Percentiles rank a stretch among this genome's conserved stretches.
Evolutionary conservation across 2,797 vertebrate genomes (phyloP).

Genomic region (Miichthys miiuy): DNA sequence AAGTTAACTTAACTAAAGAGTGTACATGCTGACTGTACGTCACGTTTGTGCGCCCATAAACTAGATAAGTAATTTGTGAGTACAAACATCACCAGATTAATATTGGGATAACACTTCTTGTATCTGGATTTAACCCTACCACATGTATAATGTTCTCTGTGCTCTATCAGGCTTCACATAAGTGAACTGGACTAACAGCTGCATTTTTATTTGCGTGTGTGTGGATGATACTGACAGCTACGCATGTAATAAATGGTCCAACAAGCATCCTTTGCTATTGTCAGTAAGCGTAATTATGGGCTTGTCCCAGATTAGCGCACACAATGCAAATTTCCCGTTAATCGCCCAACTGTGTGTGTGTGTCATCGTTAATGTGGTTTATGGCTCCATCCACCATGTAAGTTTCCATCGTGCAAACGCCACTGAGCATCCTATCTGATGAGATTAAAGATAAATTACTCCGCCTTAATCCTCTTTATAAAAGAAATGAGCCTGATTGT

Average conservation of each 20-base stretch:
- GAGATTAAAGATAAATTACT: slow-evolving; percentile 78
- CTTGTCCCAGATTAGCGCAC: slow-evolving; percentile 62
- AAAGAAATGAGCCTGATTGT: slow-evolving; percentile 63
- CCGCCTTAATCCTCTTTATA: slow-evolving; percentile 64
- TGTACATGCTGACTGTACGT: neutral
- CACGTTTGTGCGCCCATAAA: neutral
- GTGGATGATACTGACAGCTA: slow-evolving; percentile 35
- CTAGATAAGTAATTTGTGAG: neutral
- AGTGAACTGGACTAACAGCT: slow-evolving; percentile 17
- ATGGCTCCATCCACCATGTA: slow-evolving; percentile 26
- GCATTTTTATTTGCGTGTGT: slow-evolving; percentile 14
- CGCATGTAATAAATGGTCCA: slow-evolving; percentile 56
- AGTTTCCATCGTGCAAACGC: slow-evolving; percentile 44
- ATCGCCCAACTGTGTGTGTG: slow-evolving; percentile 24
- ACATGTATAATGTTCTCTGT: neutral
- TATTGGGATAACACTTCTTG: neutral
- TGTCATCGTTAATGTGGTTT: neutral
- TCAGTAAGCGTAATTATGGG: slow-evolving; percentile 63
- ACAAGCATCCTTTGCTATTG: slow-evolving; percentile 49
- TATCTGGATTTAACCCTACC: slow-evolving; percentile 3
- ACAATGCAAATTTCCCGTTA: slow-evolving; percentile 62
- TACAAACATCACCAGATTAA: slow-evolving; percentile 15
- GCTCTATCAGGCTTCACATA: slow-evolving; percentile 9
- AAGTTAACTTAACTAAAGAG: neutral
- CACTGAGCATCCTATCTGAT: slow-evolving; percentile 63